phyloP scores from a whole-genome alignment of 2,888 invertebrate species.

The Tenthredo mesomela region DNA sequence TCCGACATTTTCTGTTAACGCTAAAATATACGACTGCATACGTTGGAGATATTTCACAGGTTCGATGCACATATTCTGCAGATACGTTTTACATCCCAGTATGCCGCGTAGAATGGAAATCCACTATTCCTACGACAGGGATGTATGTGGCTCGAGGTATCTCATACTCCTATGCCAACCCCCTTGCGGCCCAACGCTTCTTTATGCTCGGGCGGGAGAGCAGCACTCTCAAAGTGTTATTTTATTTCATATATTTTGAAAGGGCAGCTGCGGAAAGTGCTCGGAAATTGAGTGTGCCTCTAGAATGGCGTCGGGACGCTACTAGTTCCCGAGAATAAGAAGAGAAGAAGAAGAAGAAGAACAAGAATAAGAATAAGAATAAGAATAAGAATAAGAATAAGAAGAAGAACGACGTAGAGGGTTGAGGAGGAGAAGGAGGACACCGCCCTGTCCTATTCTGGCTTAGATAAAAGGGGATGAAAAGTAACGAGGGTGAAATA shows the following conservation, averaged over 20 bases:
- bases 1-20: slow-evolving; percentile 63
- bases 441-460: not conserved
- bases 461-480: slow-evolving; percentile 20
- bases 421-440: not conserved
- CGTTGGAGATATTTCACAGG: not conserved
- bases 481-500: slow-evolving; percentile 36
- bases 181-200: slow-evolving; percentile 27
- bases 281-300: slow-evolving; percentile 63
- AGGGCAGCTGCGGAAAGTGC: slow-evolving; percentile 63
- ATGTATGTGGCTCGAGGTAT: slow-evolving; percentile 12
- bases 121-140: not conserved
- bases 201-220: slow-evolving; percentile 56
- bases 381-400: not conserved
- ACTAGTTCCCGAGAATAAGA: not conserved
- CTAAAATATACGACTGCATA: not conserved
- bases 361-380: not conserved
- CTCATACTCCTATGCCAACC: slow-evolving; percentile 34
- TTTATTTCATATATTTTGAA: slow-evolving; percentile 64
- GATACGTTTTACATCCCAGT: not conserved
- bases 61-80: not conserved
- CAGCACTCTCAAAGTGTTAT: slow-evolving; percentile 59
- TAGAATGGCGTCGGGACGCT: slow-evolving; percentile 47
- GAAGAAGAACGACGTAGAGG: slow-evolving; percentile 2
- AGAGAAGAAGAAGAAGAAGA: not conserved
- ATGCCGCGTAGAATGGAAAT: not conserved